Percentiles rank a stretch among this genome's conserved stretches.
Conservation (phyloP, 2,888 invertebrate genomes). For the Sericinus montela region DNA sequence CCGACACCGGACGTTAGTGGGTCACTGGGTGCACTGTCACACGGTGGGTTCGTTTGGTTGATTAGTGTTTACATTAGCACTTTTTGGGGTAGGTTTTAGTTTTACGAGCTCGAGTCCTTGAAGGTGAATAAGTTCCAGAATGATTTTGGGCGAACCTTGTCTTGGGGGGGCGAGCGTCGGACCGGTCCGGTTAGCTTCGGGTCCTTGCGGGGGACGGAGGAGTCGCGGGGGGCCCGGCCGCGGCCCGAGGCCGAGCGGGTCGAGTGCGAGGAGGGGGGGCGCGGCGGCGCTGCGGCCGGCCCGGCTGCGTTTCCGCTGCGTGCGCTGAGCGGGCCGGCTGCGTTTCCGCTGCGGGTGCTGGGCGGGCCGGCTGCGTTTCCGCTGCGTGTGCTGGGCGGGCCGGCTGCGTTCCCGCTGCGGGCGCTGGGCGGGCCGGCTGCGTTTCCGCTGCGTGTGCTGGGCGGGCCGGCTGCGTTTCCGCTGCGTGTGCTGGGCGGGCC, state of each 20-base stretch:
- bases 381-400: conserved; percentile 43
- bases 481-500: no score
- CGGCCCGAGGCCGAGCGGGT: background rate
- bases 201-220: conserved; percentile 51
- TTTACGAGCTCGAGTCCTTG: conserved; percentile 55
- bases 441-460: no score
- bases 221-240: conserved; percentile 52
- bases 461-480: no score
- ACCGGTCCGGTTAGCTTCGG: conserved; percentile 53
- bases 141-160: conserved; percentile 86
- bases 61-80: conserved; percentile 28
- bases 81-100: conserved; percentile 21
- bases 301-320: no score
- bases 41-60: conserved; percentile 39
- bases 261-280: no score
- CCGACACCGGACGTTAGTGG: conserved; percentile 29
- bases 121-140: conserved; percentile 82
- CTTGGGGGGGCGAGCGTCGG: conserved; percentile 53
- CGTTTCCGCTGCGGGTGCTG: conserved; percentile 38
- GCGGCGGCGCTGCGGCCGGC: no score
- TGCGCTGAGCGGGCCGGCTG: no score
- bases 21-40: conserved; percentile 52
- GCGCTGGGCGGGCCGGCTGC: conserved; percentile 43
- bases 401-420: conserved; percentile 64
- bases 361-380: conserved; percentile 30